phyloP scores from a whole-genome alignment of 2,888 invertebrate species.

The Parascotia fuliginaria region DNA sequence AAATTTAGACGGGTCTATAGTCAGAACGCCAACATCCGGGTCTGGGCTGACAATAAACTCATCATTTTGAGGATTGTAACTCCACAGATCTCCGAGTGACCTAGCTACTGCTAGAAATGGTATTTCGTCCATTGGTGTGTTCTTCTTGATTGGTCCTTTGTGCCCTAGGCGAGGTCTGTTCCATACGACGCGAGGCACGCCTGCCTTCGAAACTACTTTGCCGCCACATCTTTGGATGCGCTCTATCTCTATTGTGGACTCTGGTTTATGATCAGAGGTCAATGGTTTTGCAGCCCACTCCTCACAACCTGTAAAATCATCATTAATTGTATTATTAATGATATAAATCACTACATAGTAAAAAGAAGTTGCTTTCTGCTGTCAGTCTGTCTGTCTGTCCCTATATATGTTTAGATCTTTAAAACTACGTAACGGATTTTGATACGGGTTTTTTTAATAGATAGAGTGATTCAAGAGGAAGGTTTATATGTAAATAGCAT shows the following conservation, averaged over 20 bases:
- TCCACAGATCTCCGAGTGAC: conserved; percentile 98
- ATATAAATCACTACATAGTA: no score
- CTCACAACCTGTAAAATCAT: conserved; percentile 74
- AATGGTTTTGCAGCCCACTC: conserved; percentile 93
- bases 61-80: conserved; percentile 95
- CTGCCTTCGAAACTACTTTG: conserved; percentile 90
- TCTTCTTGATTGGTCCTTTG: conserved; percentile 94
- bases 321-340: no score
- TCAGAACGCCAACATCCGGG: conserved; percentile 96
- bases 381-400: no score
- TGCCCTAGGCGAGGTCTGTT: conserved; percentile 93
- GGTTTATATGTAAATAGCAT: no score
- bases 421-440: no score
- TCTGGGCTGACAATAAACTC: conserved; percentile 99
- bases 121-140: conserved; percentile 96
- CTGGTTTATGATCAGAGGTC: conserved; percentile 98
- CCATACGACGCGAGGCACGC: conserved; percentile 99
- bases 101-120: conserved; percentile 98
- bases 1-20: conserved; percentile 91
- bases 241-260: conserved; percentile 92
- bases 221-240: conserved; percentile 94
- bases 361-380: no score
- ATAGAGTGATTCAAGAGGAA: no score
- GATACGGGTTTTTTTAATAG: no score
- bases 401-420: no score